Evolutionary conservation across 2,113 vertebrate species (phyloP), one percentile per base, ranked within the genome.

Genomic region (Nothobranchius furzeri): DNA sequence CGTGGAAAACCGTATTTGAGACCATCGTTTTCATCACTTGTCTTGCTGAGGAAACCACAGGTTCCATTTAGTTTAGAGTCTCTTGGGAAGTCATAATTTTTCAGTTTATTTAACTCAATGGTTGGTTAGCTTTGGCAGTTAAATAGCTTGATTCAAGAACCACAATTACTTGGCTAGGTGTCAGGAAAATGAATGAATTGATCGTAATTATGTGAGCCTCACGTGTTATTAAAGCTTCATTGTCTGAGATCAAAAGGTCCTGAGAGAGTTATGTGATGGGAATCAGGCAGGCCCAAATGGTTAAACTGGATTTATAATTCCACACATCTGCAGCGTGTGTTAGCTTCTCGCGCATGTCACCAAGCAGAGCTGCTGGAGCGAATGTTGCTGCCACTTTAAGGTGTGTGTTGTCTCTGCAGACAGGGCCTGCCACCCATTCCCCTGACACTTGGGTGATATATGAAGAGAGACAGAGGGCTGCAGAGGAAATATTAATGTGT

Each of bases 391-490:
- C 76, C 64, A 50, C 73, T 60, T 75, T 66, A 79, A 70, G 9
- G 51, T 79, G 75, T 68, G 67, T 83, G 83, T 81, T 81, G 82
- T 85, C 83, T 73, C 75, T 73, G 51, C 70, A 64, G 78, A 72
- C 70, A 75, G 68, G 61, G 60, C 78, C 75, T 54, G 59, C 78
- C 75, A 64, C 83, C 80, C 81, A 84, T 85, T 83, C 86, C 75
- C 67, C 75, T 48, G 70, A 80, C 86, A 84, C 83, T 65, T 13
- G 60, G 69, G 79, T 88, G 88, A 87, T 85, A 90, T 83, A 82
- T 87, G 79, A 81, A 79, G 76, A 76, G 75, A 81, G 84, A 85
- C 84, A 67, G 78, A 71, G 71, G 36, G 73, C 71, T 64, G 77
- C 25, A 36, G 79, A 85, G 81, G 68, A 84, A 86, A 81, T 70